A percentile compares a stretch with the other conserved stretches of the same genome.
Evolutionary conservation across 64 coral and sea anemone species (phyloP).

Genomic region (Montipora capricornis): DNA sequence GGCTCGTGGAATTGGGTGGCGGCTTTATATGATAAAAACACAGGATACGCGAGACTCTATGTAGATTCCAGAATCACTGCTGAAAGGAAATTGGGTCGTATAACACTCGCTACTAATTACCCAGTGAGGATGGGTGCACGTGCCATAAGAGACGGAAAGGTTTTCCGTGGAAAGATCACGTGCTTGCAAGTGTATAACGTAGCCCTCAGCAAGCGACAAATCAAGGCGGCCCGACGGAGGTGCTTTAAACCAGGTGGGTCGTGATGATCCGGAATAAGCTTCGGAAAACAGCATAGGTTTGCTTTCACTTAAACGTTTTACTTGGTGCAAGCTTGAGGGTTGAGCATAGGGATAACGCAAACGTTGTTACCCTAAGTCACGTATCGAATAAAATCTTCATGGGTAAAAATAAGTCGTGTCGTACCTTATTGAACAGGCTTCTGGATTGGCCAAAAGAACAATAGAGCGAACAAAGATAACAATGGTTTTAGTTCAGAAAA

Average conservation of each 20-base stretch:
- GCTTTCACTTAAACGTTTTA: background rate
- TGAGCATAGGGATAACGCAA: too few species aligned
- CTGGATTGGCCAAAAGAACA: too few species aligned
- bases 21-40: slow-evolving; percentile 60
- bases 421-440: too few species aligned
- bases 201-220: slow-evolving; percentile 37
- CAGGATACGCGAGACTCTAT: slow-evolving; percentile 55
- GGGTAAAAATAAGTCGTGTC: too few species aligned
- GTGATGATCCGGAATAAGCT: too few species aligned
- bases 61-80: slow-evolving; percentile 65
- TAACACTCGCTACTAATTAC: slow-evolving; percentile 66
- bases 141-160: slow-evolving; percentile 7
- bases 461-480: too few species aligned
- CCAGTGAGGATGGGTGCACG: slow-evolving; percentile 64
- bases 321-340: too few species aligned
- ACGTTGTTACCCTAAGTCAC: too few species aligned
- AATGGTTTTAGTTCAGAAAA: too few species aligned
- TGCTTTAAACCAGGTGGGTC: slow-evolving; percentile 70
- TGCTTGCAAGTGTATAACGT: slow-evolving; percentile 66
- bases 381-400: too few species aligned
- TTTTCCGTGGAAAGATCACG: slow-evolving; percentile 66
- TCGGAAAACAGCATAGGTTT: background rate
- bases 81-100: slow-evolving; percentile 56
- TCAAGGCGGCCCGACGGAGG: slow-evolving; percentile 33
- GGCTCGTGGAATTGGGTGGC: slow-evolving; percentile 72